Base-by-base conservation (phyloP, 2,797 vertebrate genomes). In the Notolepis coatsorum region DNA sequence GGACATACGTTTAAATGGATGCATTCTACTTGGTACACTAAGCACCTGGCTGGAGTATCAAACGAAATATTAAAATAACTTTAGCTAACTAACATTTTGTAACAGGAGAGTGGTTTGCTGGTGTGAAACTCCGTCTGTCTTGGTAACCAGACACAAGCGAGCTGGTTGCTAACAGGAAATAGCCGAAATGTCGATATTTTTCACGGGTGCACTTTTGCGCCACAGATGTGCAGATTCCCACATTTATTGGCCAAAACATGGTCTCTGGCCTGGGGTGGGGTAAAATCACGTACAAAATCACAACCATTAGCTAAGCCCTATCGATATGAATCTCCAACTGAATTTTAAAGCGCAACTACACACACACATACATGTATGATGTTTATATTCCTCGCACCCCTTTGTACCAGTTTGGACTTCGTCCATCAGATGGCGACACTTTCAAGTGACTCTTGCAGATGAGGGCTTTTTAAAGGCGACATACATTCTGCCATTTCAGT, bases 151-250 rank as follows among this genome's bases (percentile, higher is more conserved):
- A 23, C 31, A 57, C 7, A 43, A 51, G 73, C 72, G 74, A 49
- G 61, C 49, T 66, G 83, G 91, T 90, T 91, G 82, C 86, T 85
- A 90, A 86, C 79, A 45, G 88, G 86, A 92, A 91, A 74, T 74
- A 25, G 42, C 10, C 17, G n/a, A n/a, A n/a, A n/a, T n/a, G n/a
- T n/a, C n/a, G n/a, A n/a, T n/a, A n/a, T n/a, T n/a, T n/a, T n/a
- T 70, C 51, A 68, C 8, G 27, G 17, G 18, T 18, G 7, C 13
- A 23, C 1, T 7, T 39, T 35, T 75, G 64, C 67, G 38, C 38
- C 9, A 23, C 5, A 31, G n/a, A n/a, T n/a, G n/a, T n/a, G n/a
- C n/a, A 15, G 0, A 54, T 48, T 60, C 67, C 53, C 15, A 25
- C 3, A 13, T 33, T 8, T 18, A 21, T 13, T 28, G 3, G 1